Evolutionary conservation across 2,797 vertebrate species (phyloP), one percentile per base, ranked within the genome.

Genomic region (Anguilla pacifica): DNA sequence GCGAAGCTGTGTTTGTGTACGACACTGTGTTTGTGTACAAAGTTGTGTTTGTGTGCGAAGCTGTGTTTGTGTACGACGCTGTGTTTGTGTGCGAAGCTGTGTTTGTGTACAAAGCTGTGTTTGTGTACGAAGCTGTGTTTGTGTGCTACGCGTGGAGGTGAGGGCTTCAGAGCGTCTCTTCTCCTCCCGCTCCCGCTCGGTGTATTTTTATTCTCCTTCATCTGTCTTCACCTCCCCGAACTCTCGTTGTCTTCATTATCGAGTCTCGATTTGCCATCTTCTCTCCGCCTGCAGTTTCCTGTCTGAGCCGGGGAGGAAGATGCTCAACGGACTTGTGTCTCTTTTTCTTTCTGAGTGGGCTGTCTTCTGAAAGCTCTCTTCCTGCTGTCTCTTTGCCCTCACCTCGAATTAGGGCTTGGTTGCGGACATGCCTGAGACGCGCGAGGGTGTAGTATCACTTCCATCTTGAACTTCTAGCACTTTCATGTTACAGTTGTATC

Each of bases 281-380:
- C 55, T 43, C 74, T 86, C 86, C 86, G 28, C 86, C 55, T 49
- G 19, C 83, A 82, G n/a, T 79, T n/a, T 91, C 79, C 49, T 87
- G 0, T 89, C 7, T 28, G 86, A 57, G 19, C 70, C 31, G 55
- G 55, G 39, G 17, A 35, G 31, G 85, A 35, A 53, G 49, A 77
- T 86, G 25, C 28, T 61, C 39, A 43, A 11, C 19, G 74, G 17
- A 79, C 70, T 0, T 35, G 70, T 72, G 61, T 74, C 6, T 31
- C 35, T 15, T 35, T 74, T 31, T 74, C 5, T 46, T 43, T 43
- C 35, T 79, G 13, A 17, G 70, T 2, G 70, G 70, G 70, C 31
- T 70, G 72, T 77, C 35, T 77, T 39, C 22, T 64, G n/a, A 64
- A 64, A 22, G 61, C 61, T 22, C 31, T 77, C 11, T 77, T 77